Conservation (phyloP, 2,797 vertebrate species). For the Rachycentron canadum region DNA sequence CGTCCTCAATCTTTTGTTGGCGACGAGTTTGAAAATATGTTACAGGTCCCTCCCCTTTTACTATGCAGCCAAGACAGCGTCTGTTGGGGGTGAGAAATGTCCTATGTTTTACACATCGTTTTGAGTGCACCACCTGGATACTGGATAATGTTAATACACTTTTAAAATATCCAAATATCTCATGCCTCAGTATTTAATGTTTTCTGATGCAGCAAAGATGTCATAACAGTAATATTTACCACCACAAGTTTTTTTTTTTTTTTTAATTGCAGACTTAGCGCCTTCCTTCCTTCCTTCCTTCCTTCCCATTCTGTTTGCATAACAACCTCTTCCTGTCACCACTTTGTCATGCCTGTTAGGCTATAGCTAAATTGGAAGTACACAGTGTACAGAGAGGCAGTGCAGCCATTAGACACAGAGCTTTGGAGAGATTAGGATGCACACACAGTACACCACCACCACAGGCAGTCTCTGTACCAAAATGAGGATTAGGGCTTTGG, state of each 20-base stretch:
- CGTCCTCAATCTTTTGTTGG: too few species aligned
- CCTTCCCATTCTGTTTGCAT: conserved; percentile 35
- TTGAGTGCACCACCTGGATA: too few species aligned
- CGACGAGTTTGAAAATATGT: too few species aligned
- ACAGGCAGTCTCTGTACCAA: conserved; percentile 76
- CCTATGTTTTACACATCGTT: too few species aligned
- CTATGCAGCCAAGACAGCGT: too few species aligned
- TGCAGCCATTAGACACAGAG: conserved; percentile 84
- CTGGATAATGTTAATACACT: too few species aligned
- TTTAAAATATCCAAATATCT: too few species aligned
- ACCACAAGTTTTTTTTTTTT: background rate
- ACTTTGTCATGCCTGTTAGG: conserved; percentile 63
- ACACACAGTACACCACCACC: conserved; percentile 76
- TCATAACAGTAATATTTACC: background rate
- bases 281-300: conserved; percentile 20
- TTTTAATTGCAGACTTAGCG: background rate
- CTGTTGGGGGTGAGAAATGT: too few species aligned
- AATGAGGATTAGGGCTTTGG: conserved; percentile 77
- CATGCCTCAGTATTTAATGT: background rate
- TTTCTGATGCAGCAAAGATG: background rate
- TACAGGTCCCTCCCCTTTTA: too few species aligned
- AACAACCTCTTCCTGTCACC: conserved; percentile 62
- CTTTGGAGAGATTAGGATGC: conserved; percentile 82
- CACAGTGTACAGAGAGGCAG: conserved; percentile 73
- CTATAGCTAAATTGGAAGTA: conserved; percentile 66